Base-by-base conservation (phyloP, 2,113 vertebrate genomes). In the Arizona elegans region DNA sequence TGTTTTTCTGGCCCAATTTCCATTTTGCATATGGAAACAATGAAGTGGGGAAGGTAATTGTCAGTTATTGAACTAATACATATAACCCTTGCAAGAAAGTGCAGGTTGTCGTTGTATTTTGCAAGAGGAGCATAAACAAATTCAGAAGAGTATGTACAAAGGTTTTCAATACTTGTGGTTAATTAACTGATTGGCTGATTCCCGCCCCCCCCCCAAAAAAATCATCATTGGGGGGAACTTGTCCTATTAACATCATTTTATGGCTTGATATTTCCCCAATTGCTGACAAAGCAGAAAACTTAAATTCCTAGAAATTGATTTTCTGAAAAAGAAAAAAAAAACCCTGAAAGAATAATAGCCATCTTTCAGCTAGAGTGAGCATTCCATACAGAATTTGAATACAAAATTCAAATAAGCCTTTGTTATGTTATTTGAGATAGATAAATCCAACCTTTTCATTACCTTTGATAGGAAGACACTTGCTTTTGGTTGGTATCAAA, bases 241-340 rank as follows among this genome's bases (percentile, higher is more conserved):
- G 43, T 86, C 8, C 3, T 87, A 15, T 53, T 65, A 10, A 24
- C 86, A 87, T 50, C 26, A 1, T 11, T 86, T 53, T 59, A 55
- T 2, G 33, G 54, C 86, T 59, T 87, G 70, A 23, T 86, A 86
- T 65, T 96, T 86, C 59, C 62, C 91, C 86, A 53, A 29, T 11
- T 92, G 26, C 53, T 50, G 11, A 23, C 58, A 10, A 81, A 94
- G 93, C 11, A 55, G 33, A 29, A 33, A 89, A 53, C 90, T 50
- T 93, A 29, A 93, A 85, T 86, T 94, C 70, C 88, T 50, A 89
- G 92, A 81, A 75, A 55, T 7, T 58, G 92, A 38, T 91, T 89
- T 58, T 43, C 1, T 58, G 11, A 12, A 88, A 89, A 87, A 90
- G 89, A 94, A 9, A 21, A 19, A 88, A 88, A 26, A 13, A 91